Percentiles rank a stretch among this genome's conserved stretches.
Evolutionary conservation across 1,140 invertebrate genomes (phyloP).

Genomic region (Diorhabda carinulata): DNA sequence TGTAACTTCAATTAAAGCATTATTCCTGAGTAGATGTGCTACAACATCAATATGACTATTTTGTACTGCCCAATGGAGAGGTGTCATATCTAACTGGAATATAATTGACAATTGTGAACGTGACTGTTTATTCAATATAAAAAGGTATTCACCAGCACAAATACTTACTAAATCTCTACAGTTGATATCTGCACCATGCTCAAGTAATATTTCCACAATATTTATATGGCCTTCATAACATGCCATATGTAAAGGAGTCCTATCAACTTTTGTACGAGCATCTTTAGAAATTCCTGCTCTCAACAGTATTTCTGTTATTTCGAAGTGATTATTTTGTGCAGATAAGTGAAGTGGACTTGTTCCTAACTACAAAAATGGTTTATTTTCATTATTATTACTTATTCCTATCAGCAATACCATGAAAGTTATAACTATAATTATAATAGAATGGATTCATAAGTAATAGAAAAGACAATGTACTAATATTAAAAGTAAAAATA

Average conservation of each 20-base stretch:
- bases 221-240: constrained; percentile 78
- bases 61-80: constrained; percentile 92
- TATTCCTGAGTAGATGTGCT: constrained; percentile 64
- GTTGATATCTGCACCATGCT: constrained; percentile 72
- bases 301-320: constrained; percentile 77
- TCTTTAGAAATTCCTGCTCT: constrained; percentile 82
- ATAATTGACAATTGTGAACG: background rate
- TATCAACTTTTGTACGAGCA: constrained; percentile 86
- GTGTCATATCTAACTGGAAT: constrained; percentile 82
- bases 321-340: constrained; percentile 75
- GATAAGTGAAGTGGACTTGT: constrained; percentile 86
- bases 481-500: too few species aligned
- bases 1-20: constrained; percentile 62
- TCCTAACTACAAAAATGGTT: constrained; percentile 61
- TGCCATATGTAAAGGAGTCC: constrained; percentile 85
- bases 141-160: background rate
- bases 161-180: constrained; percentile 76
- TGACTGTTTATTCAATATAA: background rate
- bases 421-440: too few species aligned
- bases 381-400: too few species aligned
- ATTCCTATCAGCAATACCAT: too few species aligned
- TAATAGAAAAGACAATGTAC: too few species aligned
- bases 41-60: constrained; percentile 70
- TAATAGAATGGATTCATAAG: too few species aligned
- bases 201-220: constrained; percentile 74